Conservation (phyloP, 2,888 invertebrate genomes). For the Dimorphilus gyrociliatus region DNA sequence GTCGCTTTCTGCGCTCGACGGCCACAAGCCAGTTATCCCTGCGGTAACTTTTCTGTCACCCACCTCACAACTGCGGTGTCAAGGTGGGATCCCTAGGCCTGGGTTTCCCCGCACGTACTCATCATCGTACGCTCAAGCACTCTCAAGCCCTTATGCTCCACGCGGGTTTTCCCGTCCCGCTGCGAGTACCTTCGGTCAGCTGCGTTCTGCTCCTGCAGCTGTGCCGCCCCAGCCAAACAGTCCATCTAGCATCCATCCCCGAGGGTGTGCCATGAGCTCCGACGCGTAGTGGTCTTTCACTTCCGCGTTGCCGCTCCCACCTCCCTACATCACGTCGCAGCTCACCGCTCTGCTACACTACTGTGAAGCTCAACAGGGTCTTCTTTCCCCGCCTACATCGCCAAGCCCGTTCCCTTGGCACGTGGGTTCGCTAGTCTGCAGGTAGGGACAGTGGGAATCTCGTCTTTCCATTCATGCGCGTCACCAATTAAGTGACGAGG, state of each 20-base stretch:
- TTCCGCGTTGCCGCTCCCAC: constrained; percentile 39
- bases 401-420: constrained; percentile 47
- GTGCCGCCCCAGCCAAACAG: constrained; percentile 53
- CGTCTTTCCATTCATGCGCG: constrained; percentile 49
- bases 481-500: constrained; percentile 48
- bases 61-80: constrained; percentile 42
- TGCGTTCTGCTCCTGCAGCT: constrained; percentile 50
- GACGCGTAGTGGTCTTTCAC: constrained; percentile 42
- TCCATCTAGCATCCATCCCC: too few relatives aligned
- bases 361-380: constrained; percentile 48
- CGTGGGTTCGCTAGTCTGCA: constrained; percentile 48
- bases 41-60: constrained; percentile 57
- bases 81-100: constrained; percentile 52
- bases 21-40: constrained; percentile 52
- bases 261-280: constrained; percentile 21
- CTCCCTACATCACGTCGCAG: constrained; percentile 49
- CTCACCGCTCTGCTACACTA: constrained; percentile 50
- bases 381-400: constrained; percentile 50
- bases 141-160: constrained; percentile 54
- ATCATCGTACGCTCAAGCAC: constrained; percentile 51
- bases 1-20: constrained; percentile 50
- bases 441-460: constrained; percentile 47
- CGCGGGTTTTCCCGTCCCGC: too few relatives aligned
- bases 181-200: constrained; percentile 47
- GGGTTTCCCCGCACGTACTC: constrained; percentile 50